Conservation (phyloP, 2,113 vertebrate genomes). For the Brachyhypopomus gauderio region DNA sequence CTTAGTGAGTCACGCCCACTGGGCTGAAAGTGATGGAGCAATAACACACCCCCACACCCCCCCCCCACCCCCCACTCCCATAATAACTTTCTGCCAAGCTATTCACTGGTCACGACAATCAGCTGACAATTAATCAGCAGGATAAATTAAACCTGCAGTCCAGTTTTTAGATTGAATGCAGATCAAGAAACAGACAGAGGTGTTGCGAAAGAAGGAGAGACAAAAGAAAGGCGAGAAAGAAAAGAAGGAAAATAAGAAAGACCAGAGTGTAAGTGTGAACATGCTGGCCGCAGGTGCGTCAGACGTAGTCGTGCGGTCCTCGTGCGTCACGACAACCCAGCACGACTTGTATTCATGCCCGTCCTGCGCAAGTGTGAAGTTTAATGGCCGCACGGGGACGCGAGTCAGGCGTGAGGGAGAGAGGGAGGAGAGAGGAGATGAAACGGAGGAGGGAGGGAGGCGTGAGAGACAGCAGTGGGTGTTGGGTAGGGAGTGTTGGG, state of each 20-base stretch:
- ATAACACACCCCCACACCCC: background rate
- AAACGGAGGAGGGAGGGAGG: background rate
- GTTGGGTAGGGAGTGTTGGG: background rate
- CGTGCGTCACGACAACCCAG: conserved; percentile 35
- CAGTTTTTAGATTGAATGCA: conserved; percentile 62
- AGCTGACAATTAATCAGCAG: conserved; percentile 69
- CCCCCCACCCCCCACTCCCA: background rate
- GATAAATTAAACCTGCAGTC: conserved; percentile 47
- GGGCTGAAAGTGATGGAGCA: background rate
- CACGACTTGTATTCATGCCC: background rate
- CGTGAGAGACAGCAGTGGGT: background rate
- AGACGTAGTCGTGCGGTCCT: background rate
- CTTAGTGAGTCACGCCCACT: background rate
- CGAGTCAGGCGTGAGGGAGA: background rate
- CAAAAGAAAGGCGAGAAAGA: too few relatives aligned
- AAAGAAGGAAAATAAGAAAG: too few relatives aligned
- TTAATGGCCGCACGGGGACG: background rate
- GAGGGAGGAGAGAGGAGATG: background rate
- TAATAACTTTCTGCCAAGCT: conserved; percentile 70
- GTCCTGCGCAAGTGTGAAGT: background rate
- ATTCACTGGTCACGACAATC: conserved; percentile 62
- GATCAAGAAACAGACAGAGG: conserved; percentile 44
- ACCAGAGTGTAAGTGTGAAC: too few relatives aligned
- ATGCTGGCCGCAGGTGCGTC: conserved; percentile 14
- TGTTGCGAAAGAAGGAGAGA: too few relatives aligned